Conservation (phyloP, 2,888 invertebrate genomes). For the Drosophila antonietae region DNA sequence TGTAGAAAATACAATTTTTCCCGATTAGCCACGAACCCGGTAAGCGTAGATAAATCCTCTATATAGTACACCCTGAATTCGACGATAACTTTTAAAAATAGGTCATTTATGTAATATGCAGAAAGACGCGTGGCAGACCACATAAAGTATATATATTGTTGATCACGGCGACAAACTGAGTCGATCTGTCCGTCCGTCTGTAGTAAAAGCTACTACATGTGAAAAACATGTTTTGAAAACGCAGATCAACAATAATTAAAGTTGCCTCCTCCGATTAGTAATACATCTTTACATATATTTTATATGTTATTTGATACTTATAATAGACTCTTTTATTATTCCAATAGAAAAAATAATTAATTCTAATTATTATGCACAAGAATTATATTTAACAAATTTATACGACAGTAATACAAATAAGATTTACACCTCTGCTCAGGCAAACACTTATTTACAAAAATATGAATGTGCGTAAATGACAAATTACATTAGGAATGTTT, state of each 20-base stretch:
- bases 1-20: no score
- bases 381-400: conserved; percentile 56
- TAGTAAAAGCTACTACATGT: no score
- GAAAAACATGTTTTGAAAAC: no score
- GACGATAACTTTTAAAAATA: no score
- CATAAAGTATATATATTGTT: no score
- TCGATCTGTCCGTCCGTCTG: no score
- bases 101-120: no score
- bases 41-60: no score
- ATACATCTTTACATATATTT: neutral
- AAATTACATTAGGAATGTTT: conserved; percentile 40
- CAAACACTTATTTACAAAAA: conserved; percentile 61
- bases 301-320: conserved; percentile 19
- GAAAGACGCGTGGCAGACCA: no score
- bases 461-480: conserved; percentile 51
- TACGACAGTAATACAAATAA: conserved; percentile 28
- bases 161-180: no score
- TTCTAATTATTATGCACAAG: conserved; percentile 38
- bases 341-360: conserved; percentile 53
- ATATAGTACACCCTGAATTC: no score
- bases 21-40: no score
- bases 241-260: neutral
- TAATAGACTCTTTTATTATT: conserved; percentile 45
- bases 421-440: conserved; percentile 34
- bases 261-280: neutral